Conservation (phyloP, 2,113 vertebrate genomes). For the Diglossa brunneiventris region DNA sequence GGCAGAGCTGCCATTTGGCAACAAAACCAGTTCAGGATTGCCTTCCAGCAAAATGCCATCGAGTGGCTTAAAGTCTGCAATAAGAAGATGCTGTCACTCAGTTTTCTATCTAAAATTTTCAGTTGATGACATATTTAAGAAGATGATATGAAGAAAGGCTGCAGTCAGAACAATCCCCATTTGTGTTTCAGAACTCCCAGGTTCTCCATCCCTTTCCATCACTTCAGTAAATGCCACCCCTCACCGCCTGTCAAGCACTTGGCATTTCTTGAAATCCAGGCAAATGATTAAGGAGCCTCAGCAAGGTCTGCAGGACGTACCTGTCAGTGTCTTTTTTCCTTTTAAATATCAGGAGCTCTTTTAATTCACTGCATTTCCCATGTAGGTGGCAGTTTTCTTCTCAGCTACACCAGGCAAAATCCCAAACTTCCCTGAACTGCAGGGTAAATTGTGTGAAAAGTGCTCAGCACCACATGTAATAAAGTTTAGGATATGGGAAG, state of each 20-base stretch:
- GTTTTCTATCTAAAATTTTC: not conserved
- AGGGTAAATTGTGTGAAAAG: not conserved
- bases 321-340: not conserved
- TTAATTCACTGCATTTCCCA: not conserved
- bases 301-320: not conserved
- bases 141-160: not conserved
- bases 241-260: not conserved
- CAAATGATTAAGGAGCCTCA: not conserved
- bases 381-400: not conserved
- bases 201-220: not conserved
- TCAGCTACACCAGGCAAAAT: not conserved
- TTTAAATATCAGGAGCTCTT: not conserved
- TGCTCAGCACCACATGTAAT: not conserved
- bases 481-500: not conserved
- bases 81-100: not conserved
- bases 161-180: not conserved
- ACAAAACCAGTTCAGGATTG: not conserved
- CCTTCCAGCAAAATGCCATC: too few species aligned
- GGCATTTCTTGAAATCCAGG: not conserved
- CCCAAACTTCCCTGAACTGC: not conserved
- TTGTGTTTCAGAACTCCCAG: not conserved
- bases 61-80: not conserved
- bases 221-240: slow-evolving; percentile 10
- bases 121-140: not conserved
- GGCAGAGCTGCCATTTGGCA: not conserved